Evolutionary conservation across 2,888 invertebrate species (phyloP).

Genomic region (Drosophila antonietae): DNA sequence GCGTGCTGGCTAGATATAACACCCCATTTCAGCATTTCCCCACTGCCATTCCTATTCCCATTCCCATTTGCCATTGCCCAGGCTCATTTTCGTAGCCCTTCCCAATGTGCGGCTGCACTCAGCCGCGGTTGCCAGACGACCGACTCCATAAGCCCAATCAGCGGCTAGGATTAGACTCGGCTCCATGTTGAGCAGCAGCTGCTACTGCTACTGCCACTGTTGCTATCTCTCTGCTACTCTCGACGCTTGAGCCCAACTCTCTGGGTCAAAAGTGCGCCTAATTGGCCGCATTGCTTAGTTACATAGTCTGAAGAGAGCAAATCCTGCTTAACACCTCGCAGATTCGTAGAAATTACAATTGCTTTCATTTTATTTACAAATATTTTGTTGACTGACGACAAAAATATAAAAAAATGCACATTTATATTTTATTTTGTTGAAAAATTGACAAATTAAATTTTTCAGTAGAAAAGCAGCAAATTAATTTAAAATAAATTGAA

Average conservation of each 20-base stretch:
- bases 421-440: too few relatives aligned
- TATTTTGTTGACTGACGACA: not conserved
- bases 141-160: slow-evolving; percentile 37
- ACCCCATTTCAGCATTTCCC: slow-evolving; percentile 3
- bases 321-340: not conserved
- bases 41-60: not conserved
- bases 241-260: not conserved
- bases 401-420: too few relatives aligned
- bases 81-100: not conserved
- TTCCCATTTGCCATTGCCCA: not conserved
- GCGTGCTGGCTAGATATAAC: slow-evolving; percentile 9
- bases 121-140: slow-evolving; percentile 42
- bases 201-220: not conserved
- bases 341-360: not conserved
- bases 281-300: slow-evolving; percentile 39
- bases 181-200: slow-evolving; percentile 57
- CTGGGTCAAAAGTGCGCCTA: slow-evolving; percentile 26
- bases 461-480: too few relatives aligned
- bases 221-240: not conserved
- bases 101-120: slow-evolving; percentile 21
- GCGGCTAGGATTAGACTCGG: slow-evolving; percentile 53
- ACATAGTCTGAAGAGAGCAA: not conserved
- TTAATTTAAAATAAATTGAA: too few relatives aligned
- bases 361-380: not conserved
- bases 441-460: too few relatives aligned